Evolutionary conservation across 2,113 vertebrate species (phyloP).

Genomic region (Aptenodytes patagonicus): DNA sequence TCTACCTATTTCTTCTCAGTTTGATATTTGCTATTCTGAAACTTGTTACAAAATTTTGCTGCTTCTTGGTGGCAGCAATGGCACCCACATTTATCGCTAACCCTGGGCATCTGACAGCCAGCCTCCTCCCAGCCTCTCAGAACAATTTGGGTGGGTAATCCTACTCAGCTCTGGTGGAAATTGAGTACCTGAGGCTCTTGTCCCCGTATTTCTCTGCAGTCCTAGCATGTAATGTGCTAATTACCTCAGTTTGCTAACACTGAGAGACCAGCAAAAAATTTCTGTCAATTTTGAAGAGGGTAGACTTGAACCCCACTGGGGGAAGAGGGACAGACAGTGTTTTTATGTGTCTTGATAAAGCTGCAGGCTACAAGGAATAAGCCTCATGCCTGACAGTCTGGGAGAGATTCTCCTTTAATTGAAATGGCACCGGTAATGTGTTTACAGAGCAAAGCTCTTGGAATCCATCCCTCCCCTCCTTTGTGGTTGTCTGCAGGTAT

Average conservation of each 20-base stretch:
- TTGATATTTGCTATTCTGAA: not conserved
- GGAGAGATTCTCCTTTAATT: not conserved
- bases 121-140: not conserved
- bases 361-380: not conserved
- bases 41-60: not conserved
- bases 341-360: not conserved
- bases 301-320: not conserved
- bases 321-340: not conserved
- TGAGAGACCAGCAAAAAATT: not conserved
- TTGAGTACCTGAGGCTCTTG: not conserved
- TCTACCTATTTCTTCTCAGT: not conserved
- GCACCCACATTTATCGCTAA: not conserved
- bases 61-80: not conserved
- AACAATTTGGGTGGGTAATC: not conserved
- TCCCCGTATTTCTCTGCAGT: not conserved
- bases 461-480: not conserved
- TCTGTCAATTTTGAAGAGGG: not conserved
- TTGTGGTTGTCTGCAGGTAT: not conserved
- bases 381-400: not conserved
- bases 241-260: not conserved
- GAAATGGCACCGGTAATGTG: not conserved
- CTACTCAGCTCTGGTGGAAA: not conserved
- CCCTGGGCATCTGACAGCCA: not conserved
- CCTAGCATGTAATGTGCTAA: not conserved
- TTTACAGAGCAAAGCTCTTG: not conserved